Base-by-base conservation (phyloP, 2,888 invertebrate species). In the Melanargia galathea region DNA sequence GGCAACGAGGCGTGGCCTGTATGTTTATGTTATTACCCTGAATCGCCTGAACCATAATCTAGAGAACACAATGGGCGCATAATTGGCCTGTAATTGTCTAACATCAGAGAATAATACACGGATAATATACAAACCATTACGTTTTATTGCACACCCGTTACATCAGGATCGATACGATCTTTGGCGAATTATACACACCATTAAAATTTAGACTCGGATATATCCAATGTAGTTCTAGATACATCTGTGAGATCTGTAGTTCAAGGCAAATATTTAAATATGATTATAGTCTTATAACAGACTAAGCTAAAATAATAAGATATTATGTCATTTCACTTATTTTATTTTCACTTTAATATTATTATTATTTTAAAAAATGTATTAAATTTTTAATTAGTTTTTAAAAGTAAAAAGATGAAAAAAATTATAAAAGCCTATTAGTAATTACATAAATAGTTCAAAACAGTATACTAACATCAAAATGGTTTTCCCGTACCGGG, bases 401-500 rank as follows among this genome's bases (percentile, higher is more conserved):
- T n/a, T n/a, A n/a, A n/a, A n/a, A n/a, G n/a, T n/a, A n/a, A n/a
- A n/a, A n/a, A n/a, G n/a, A n/a, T n/a, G n/a, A n/a, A 38, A 11
- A 38, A 38, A 13, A 8, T 30, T 30, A 1, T 7, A 6, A 30
- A 30, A 30, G 8, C 6, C 30, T 7, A 30, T 26, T 26, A 26
- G 26, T 26, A 5, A 8, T 30, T 1, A 6, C 7, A 30, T 5
- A 5, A 30, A 6, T 30, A 30, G 8, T 30, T 30, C 30, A 7
- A 30, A 7, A 30, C 30, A 6, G 30, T 6, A 6, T 6, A 30
- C 6, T 30, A n/a, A n/a, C n/a, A n/a, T 30, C 30, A 8, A 40
- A 18, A 13, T 35, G 3, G 13, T 16, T 46, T 56, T 56, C 43
- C 58, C 58, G 58, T 93, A 93, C 93, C 93, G 93, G 93, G 93